Evolutionary conservation across 2,113 vertebrate genomes (phyloP).

Genomic region (Nyctereutes procyonoides): DNA sequence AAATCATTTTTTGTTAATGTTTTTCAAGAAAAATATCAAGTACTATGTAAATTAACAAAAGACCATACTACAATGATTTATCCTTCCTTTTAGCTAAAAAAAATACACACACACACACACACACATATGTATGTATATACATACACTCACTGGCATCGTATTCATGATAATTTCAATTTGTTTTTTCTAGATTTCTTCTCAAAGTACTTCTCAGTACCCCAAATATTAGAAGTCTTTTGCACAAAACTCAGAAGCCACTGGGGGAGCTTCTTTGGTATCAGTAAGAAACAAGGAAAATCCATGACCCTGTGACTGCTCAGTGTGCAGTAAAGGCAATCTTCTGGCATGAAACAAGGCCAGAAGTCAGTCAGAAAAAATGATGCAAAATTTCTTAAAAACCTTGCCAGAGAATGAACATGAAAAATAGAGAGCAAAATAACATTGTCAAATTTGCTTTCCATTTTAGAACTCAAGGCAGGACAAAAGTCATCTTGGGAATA

Average conservation of each 20-base stretch:
- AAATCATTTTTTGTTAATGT: neutral
- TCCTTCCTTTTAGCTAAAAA: neutral
- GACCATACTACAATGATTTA: neutral
- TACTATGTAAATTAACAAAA: slow-evolving; percentile 10
- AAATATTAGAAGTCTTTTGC: neutral
- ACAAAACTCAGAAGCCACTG: neutral
- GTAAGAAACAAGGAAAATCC: neutral
- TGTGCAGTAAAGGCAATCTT: neutral
- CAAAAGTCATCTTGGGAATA: slow-evolving; percentile 27
- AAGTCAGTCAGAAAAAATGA: slow-evolving; percentile 55
- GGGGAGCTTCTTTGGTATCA: neutral
- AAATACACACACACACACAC: neutral
- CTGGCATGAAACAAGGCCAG: neutral
- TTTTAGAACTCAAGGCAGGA: slow-evolving; percentile 42
- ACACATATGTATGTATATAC: neutral
- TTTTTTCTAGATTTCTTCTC: slow-evolving; percentile 34
- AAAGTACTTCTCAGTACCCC: neutral
- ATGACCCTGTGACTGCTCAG: neutral
- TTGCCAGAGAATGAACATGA: slow-evolving; percentile 11
- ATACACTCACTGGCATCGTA: neutral
- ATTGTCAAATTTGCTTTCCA: neutral
- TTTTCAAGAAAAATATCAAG: slow-evolving; percentile 58
- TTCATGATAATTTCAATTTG: neutral
- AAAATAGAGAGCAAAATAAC: slow-evolving; percentile 29
- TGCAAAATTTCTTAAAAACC: slow-evolving; percentile 29